Evolutionary conservation across 2,113 vertebrate genomes (phyloP).

Genomic region (Rynchops niger): DNA sequence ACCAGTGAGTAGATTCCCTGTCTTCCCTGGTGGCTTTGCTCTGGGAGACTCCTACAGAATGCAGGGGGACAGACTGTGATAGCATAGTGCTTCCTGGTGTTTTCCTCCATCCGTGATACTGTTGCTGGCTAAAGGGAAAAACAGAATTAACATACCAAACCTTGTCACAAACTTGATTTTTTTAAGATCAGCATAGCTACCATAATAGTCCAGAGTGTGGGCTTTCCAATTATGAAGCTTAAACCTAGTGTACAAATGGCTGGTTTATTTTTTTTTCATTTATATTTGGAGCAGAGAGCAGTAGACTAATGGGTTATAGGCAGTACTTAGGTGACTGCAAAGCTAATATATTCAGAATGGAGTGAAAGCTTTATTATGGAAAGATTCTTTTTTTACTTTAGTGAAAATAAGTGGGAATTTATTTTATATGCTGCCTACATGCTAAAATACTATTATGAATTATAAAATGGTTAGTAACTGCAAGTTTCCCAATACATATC

Average conservation of each 20-base stretch:
- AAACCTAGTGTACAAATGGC: neutral
- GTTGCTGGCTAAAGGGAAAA: neutral
- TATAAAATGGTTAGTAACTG: neutral
- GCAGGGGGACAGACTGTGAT: neutral
- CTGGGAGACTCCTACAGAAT: neutral
- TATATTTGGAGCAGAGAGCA: neutral
- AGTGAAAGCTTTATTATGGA: neutral
- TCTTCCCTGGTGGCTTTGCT: neutral
- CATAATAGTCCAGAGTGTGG: neutral
- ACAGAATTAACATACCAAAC: neutral
- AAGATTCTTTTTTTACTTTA: neutral
- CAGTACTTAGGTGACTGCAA: neutral
- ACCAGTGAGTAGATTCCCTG: neutral
- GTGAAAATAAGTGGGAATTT: neutral
- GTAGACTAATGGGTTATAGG: neutral
- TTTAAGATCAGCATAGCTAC: neutral
- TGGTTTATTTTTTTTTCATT: neutral
- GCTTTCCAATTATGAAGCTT: neutral
- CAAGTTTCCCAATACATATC: neutral
- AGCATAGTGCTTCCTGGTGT: fast-evolving
- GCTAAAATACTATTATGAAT: neutral
- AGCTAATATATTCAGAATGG: neutral
- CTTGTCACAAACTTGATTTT: neutral
- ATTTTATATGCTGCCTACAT: neutral
- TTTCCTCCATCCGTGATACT: too few species aligned